Conservation (phyloP, 2,797 vertebrate species). For the Tragopan temminckii region DNA sequence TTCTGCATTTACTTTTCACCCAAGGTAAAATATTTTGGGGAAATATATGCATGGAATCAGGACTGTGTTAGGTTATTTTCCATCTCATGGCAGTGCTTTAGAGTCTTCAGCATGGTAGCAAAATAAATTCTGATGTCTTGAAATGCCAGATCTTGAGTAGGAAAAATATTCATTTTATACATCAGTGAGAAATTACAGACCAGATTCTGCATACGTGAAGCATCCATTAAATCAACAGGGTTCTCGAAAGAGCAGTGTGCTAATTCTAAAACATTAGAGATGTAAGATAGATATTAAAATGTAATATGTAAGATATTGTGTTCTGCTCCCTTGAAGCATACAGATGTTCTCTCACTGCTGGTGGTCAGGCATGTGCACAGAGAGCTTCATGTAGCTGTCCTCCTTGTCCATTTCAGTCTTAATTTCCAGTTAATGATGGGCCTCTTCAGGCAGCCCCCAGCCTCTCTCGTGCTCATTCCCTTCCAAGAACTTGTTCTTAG, state of each 20-base stretch:
- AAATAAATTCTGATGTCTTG: slow-evolving; percentile 7
- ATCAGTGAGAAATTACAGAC: not conserved
- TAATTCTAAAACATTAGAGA: not conserved
- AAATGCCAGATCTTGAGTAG: not conserved
- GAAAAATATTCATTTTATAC: not conserved
- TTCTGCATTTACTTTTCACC: slow-evolving; percentile 28
- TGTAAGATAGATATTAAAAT: not conserved
- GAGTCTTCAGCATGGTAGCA: not conserved
- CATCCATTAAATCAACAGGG: not conserved
- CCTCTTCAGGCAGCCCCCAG: not conserved
- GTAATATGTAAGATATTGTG: not conserved
- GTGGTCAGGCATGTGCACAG: not conserved
- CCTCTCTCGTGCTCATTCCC: not conserved
- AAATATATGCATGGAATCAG: slow-evolving; percentile 15
- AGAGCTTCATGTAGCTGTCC: not conserved
- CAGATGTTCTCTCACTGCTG: not conserved
- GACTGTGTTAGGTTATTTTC: not conserved
- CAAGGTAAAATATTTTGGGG: slow-evolving; percentile 4
- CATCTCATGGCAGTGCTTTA: not conserved
- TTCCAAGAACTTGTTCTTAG: not conserved
- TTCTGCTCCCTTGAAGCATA: not conserved
- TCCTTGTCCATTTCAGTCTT: not conserved
- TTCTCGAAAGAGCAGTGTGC: not conserved
- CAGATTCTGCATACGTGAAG: not conserved
- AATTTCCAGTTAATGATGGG: not conserved